Conservation (phyloP, 2,113 vertebrate species). For the Actenoides hombroni region DNA sequence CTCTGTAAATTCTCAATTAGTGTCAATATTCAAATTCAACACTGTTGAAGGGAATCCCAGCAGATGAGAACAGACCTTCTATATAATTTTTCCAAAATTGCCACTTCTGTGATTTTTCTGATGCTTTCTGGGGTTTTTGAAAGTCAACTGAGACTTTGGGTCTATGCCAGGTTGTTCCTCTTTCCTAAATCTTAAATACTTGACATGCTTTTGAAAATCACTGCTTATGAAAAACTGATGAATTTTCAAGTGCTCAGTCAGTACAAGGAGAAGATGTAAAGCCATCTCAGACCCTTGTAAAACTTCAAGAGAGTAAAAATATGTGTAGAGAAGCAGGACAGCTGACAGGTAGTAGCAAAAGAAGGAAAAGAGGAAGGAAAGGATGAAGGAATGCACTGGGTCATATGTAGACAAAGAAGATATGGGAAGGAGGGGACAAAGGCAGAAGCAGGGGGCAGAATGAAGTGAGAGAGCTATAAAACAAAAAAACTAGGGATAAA, state of each 20-base stretch:
- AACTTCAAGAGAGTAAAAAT: not conserved
- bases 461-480: not conserved
- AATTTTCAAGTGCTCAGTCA: not conserved
- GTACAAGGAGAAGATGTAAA: not conserved
- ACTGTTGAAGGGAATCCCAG: not conserved
- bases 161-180: not conserved
- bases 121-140: not conserved
- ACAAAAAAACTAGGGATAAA: not conserved
- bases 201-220: not conserved
- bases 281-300: not conserved
- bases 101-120: not conserved
- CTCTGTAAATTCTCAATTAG: not conserved
- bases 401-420: not conserved
- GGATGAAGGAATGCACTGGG: not conserved
- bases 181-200: not conserved
- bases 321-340: not conserved
- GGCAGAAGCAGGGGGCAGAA: fast-evolving
- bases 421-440: not conserved
- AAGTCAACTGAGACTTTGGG: not conserved
- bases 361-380: not conserved
- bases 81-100: not conserved
- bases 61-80: not conserved
- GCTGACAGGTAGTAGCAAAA: not conserved
- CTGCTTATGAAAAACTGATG: not conserved
- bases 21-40: not conserved